phyloP scores from a whole-genome alignment of 2,113 vertebrate species.

The Carlito syrichta region DNA sequence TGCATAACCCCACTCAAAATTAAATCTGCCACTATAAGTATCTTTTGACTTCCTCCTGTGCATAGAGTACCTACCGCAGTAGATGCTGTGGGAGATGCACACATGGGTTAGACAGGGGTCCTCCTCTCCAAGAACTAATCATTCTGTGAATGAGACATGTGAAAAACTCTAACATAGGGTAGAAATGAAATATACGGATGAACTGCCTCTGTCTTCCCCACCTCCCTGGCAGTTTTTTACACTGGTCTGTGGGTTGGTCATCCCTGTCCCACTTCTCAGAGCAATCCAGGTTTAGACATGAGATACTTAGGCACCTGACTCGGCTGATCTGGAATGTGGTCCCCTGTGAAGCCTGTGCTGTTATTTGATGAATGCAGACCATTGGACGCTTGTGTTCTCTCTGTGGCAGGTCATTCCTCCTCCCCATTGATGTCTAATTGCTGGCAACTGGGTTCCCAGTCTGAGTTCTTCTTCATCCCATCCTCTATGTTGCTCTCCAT shows the following conservation, averaged over 20 bases:
- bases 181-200: neutral
- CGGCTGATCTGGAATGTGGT: neutral
- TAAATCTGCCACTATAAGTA: neutral
- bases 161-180: neutral
- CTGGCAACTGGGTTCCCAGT: neutral
- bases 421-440: neutral
- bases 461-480: neutral
- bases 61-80: neutral
- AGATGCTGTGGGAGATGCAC: neutral
- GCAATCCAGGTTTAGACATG: neutral
- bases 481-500: neutral
- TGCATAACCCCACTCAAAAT: neutral
- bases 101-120: neutral
- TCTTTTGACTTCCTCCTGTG: neutral
- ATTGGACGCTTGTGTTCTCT: neutral
- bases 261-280: neutral
- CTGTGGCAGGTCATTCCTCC: neutral
- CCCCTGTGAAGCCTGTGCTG: neutral
- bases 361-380: neutral
- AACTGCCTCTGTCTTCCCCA: neutral
- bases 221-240: neutral
- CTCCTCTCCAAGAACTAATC: neutral
- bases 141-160: neutral
- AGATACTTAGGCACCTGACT: neutral
- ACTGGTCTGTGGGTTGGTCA: neutral